phyloP scores from a whole-genome alignment of 2,797 vertebrate genomes.

The Lagorchestes hirsutus region DNA sequence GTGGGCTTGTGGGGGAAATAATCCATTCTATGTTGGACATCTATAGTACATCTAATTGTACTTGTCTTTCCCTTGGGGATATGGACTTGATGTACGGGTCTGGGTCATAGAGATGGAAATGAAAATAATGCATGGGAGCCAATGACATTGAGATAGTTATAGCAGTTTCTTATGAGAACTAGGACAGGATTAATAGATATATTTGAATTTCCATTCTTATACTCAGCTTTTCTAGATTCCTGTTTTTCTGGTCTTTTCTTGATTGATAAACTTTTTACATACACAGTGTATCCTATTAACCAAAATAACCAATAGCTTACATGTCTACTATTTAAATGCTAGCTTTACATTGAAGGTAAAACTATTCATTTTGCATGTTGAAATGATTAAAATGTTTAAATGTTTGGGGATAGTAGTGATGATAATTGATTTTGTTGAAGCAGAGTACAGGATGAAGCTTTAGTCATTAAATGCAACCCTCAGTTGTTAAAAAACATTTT shows the following conservation, averaged over 20 bases:
- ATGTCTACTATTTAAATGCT: conserved; percentile 45
- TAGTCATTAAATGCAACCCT: conserved; percentile 46
- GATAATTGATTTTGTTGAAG: conserved; percentile 41
- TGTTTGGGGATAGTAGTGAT: conserved; percentile 35
- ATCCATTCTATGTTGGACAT: background rate
- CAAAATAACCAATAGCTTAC: conserved; percentile 5
- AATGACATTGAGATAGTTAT: background rate
- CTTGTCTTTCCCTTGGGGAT: background rate
- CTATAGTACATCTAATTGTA: background rate
- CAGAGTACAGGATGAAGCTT: conserved; percentile 45
- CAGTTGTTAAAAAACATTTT: conserved; percentile 50
- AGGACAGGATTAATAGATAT: conserved; percentile 39
- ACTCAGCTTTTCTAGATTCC: conserved; percentile 12
- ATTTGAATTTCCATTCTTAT: conserved; percentile 52
- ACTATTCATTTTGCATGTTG: background rate
- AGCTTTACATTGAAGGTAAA: conserved; percentile 42
- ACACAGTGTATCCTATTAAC: conserved; percentile 45
- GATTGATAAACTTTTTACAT: conserved; percentile 52
- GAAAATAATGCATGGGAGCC: background rate
- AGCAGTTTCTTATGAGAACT: conserved; percentile 22
- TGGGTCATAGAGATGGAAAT: background rate
- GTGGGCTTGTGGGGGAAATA: background rate
- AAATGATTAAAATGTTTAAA: conserved; percentile 20
- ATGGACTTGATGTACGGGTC: background rate
- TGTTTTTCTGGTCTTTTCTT: conserved; percentile 46